phyloP scores from a whole-genome alignment of 2,888 invertebrate genomes.

The Meloe dianella region DNA sequence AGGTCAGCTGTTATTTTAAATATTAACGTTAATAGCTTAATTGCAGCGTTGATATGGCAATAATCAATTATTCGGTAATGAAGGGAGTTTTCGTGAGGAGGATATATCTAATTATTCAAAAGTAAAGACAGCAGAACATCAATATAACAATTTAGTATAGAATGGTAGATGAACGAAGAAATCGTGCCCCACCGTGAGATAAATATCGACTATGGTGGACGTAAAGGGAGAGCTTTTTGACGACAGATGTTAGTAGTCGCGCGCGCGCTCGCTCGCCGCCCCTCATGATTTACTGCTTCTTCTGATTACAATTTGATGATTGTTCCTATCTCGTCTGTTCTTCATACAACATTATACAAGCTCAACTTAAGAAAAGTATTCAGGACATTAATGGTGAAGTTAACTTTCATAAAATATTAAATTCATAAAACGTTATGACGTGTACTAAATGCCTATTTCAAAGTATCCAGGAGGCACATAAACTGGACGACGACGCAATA shows the following conservation, averaged over 20 bases:
- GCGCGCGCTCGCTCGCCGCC: conserved; percentile 37
- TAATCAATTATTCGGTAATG: conserved; percentile 25
- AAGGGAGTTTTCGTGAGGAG: conserved; percentile 12
- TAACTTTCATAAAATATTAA: conserved; percentile 55
- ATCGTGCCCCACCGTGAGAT: conserved; percentile 42
- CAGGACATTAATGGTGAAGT: conserved; percentile 54
- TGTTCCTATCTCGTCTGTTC: conserved; percentile 52
- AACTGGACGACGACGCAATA: conserved; percentile 17
- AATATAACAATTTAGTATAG: conserved; percentile 20
- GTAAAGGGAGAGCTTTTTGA: conserved; percentile 43
- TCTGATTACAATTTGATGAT: conserved; percentile 61
- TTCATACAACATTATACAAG: conserved; percentile 53
- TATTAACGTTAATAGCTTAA: conserved; percentile 21
- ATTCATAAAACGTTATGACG: conserved; percentile 48
- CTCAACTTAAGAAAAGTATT: conserved; percentile 55
- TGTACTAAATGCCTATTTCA: conserved; percentile 28
- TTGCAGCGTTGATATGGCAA: conserved; percentile 22
- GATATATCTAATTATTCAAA: not conserved
- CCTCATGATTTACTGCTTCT: conserved; percentile 56
- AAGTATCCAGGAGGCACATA: conserved; percentile 14
- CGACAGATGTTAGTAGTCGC: conserved; percentile 54
- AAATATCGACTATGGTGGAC: conserved; percentile 46
- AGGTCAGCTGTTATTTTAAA: conserved; percentile 14
- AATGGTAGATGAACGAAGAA: conserved; percentile 36
- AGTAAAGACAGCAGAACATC: not conserved